Evolutionary conservation across 2,113 vertebrate genomes (phyloP).

Genomic region (Rhynchomys soricoides): DNA sequence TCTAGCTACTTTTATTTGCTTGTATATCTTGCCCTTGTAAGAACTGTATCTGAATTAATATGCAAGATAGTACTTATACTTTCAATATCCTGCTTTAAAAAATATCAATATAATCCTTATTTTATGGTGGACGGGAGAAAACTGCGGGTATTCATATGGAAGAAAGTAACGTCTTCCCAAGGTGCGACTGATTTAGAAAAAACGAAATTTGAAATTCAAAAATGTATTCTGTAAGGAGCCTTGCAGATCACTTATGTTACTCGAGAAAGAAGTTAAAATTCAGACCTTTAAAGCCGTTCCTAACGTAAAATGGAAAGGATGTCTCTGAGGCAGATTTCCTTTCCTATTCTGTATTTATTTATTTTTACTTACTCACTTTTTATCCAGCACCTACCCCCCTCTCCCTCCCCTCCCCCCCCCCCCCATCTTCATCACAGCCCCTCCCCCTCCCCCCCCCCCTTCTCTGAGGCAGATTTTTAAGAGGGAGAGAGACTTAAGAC

Average conservation of each 20-base stretch:
- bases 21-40: not conserved
- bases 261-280: slow-evolving; percentile 35
- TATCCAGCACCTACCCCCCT: too few relatives aligned
- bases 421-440: too few relatives aligned
- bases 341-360: not conserved
- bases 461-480: slow-evolving; percentile 14
- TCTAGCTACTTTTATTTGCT: not conserved
- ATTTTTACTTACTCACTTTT: too few relatives aligned
- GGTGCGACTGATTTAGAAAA: slow-evolving; percentile 36
- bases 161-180: slow-evolving; percentile 49
- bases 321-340: slow-evolving; percentile 58
- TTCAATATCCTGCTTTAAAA: slow-evolving; percentile 59
- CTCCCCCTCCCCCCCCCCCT: too few relatives aligned
- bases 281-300: slow-evolving; percentile 55
- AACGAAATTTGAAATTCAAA: slow-evolving; percentile 57
- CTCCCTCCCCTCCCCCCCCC: too few relatives aligned
- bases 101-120: slow-evolving; percentile 4
- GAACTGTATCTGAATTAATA: not conserved
- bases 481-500: not conserved
- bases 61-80: not conserved
- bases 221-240: not conserved
- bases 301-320: slow-evolving; percentile 58
- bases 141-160: not conserved
- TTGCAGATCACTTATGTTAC: slow-evolving; percentile 15
- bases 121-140: slow-evolving; percentile 46